Evolutionary conservation across 1,140 invertebrate genomes (phyloP).

Genomic region (Melanaphis sacchari): DNA sequence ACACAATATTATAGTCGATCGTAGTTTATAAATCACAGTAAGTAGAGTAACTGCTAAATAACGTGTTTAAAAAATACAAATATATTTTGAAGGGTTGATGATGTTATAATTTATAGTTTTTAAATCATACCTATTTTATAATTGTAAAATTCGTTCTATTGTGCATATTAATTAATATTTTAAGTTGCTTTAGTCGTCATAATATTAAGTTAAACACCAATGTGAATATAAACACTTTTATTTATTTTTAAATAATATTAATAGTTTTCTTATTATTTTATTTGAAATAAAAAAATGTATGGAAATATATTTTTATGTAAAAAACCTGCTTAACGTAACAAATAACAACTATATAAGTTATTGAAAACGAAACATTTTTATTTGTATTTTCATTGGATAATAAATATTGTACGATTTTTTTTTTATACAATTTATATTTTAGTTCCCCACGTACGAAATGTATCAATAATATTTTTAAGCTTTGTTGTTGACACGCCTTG

Average conservation of each 20-base stretch:
- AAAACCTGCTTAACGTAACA: too few relatives aligned
- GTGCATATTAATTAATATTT: too few relatives aligned
- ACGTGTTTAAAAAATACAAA: background rate
- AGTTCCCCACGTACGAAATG: background rate
- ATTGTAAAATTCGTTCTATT: background rate
- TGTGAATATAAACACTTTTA: background rate
- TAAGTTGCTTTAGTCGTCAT: background rate
- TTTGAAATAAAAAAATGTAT: too few relatives aligned
- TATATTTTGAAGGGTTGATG: background rate
- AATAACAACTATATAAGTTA: too few relatives aligned
- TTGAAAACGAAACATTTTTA: background rate
- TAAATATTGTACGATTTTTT: background rate
- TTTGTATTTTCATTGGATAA: background rate
- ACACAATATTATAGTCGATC: background rate
- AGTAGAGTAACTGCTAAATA: background rate
- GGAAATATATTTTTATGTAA: too few relatives aligned
- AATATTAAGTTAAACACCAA: background rate
- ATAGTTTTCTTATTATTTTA: background rate
- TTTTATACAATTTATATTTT: background rate
- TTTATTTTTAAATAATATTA: background rate
- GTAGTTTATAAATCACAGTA: background rate
- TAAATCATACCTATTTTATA: background rate
- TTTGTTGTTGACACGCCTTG: background rate
- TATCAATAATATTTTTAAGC: background rate
- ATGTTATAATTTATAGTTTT: background rate